Evolutionary conservation across 2,888 invertebrate genomes (phyloP), one percentile per base, ranked within the genome.

Genomic region (Caenorhabditis afra): DNA sequence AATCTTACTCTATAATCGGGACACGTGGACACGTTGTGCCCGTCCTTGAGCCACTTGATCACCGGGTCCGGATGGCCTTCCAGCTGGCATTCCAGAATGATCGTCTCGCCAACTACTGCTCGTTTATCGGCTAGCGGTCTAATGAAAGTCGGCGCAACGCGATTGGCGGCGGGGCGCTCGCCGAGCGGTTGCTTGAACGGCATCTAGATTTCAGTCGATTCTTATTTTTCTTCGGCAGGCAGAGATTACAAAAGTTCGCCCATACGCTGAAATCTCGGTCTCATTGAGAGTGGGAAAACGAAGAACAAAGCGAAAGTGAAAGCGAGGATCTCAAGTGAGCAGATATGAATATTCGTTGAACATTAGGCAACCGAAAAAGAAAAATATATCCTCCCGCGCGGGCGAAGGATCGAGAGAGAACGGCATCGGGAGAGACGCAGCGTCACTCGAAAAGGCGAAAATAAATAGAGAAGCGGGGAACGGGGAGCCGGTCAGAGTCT

Each of bases 11-110:
- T 67, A 79, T 90, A 89, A 75, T 90, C 90, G 11, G 90, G 90
- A 71, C 90, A 90, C 47, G 83, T 84, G n/a, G 89, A 87, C 20
- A 90, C 87, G 76, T 90, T 89, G 53, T 89, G 88, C 12, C 90
- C 89, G 53, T 90, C 90, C 78, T 90, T 90, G n/a, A 90, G 86
- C 90, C 90, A 91, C 77, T 90, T 90, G 58, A 90, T 85, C n/a
- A 84, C 86, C 47, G 90, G 90, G 70, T 88, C 88, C 11, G 90
- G 90, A 67, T 90, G 87, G 12, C 89, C 90, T 57, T 89, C 89
- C 37, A 91, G 79, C 62, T 88, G 87, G 62, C 89, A 89, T 75
- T 90, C 90, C 50, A 90, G 83, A 47, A 86, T 79, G 44, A 90
- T 87, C 22, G 80, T 81, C 71, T 90, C 89, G 22, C 90, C 90